These are phyloP conservation scores for Meteorus cinctellus DNA, from an alignment of 2,888 invertebrate genomes.

Conservation along the genomic window DNA sequence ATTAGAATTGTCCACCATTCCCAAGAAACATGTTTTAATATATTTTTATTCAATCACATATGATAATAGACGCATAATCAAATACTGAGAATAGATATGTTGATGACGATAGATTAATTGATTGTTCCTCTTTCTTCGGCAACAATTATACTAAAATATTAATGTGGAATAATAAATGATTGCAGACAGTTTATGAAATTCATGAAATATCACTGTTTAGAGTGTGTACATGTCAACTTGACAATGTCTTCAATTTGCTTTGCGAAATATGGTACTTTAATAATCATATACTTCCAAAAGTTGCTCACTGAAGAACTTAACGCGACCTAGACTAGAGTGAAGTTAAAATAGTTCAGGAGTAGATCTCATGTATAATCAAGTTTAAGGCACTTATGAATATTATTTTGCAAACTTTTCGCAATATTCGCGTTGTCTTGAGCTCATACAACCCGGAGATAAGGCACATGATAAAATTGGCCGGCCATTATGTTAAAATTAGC, in stretches of 20 bases:
- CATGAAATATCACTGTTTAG: constrained; percentile 32
- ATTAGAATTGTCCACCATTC: neutral
- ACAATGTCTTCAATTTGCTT: constrained; percentile 24
- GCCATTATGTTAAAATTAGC: neutral
- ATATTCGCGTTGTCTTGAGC: constrained; percentile 11
- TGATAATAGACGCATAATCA: neutral
- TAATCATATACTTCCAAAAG: neutral
- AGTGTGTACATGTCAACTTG: constrained; percentile 24
- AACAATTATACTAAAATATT: constrained; percentile 29
- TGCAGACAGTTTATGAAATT: constrained; percentile 21
- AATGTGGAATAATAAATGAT: constrained; percentile 22
- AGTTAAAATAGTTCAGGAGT: constrained; percentile 18
- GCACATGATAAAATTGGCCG: constrained; percentile 24
- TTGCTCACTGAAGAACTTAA: constrained; percentile 17
- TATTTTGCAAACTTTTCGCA: constrained; percentile 22
- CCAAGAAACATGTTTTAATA: neutral
- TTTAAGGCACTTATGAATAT: constrained; percentile 52
- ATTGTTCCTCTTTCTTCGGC: neutral
- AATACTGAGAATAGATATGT: neutral
- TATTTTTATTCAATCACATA: neutral
- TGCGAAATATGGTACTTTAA: neutral
- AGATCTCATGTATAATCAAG: constrained; percentile 32
- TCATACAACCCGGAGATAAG: constrained; percentile 24
- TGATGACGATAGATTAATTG: neutral
- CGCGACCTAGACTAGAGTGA: constrained; percentile 11